These are phyloP conservation scores for Trypoxylon attenuatum DNA, from an alignment of 2,888 invertebrate species.

Conservation along the genomic window DNA sequence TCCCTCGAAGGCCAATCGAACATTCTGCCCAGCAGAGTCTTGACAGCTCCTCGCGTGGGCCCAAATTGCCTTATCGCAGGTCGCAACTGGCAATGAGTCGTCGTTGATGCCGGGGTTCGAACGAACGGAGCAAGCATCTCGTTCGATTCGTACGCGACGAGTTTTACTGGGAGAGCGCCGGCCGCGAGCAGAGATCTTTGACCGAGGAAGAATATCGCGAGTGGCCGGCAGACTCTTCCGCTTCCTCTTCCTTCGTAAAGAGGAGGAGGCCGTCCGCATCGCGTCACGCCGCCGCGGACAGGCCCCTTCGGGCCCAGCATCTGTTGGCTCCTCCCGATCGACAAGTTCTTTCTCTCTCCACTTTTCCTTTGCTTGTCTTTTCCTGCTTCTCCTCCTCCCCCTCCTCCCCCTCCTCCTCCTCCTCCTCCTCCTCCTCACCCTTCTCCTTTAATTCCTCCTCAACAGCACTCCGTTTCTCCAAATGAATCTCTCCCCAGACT, in stretches of 20 bases:
- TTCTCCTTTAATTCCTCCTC: not conserved
- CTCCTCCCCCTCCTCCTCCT: not conserved
- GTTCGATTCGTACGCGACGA: not conserved
- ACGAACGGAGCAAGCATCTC: too few relatives aligned
- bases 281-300: slow-evolving; percentile 73
- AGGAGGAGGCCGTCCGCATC: slow-evolving; percentile 72
- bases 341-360: slow-evolving; percentile 44
- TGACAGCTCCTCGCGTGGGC: too few relatives aligned
- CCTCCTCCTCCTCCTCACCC: not conserved
- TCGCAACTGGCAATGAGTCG: too few relatives aligned
- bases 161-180: not conserved
- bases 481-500: too few relatives aligned
- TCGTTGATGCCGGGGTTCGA: too few relatives aligned
- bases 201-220: slow-evolving; percentile 21
- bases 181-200: slow-evolving; percentile 1
- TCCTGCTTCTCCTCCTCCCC: slow-evolving; percentile 7
- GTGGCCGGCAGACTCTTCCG: slow-evolving; percentile 54
- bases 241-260: slow-evolving; percentile 61
- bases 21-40: too few relatives aligned
- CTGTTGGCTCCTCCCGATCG: slow-evolving; percentile 64
- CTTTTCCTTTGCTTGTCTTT: slow-evolving; percentile 1
- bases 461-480: not conserved
- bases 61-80: too few relatives aligned
- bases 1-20: too few relatives aligned
- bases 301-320: slow-evolving; percentile 71